These are phyloP conservation scores for Choloepus didactylus DNA, from an alignment of 2,797 vertebrate species.

Conservation along the genomic window DNA sequence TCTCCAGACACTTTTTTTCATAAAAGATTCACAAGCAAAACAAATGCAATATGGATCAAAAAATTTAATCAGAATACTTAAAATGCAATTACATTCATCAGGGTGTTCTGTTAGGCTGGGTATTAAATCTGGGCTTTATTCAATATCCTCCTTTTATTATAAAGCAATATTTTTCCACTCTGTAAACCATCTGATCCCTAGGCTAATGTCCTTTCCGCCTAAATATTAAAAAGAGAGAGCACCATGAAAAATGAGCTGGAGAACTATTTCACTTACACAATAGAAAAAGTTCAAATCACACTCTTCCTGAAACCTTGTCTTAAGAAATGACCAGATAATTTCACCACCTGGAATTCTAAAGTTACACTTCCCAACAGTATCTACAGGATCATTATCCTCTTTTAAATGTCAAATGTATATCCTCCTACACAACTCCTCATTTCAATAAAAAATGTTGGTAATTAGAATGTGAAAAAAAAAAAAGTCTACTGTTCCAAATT, in stretches of 20 bases:
- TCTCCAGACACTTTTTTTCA: conserved; percentile 91
- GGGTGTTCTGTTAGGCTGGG: conserved; percentile 89
- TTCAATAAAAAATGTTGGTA: neutral
- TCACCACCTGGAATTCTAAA: conserved; percentile 76
- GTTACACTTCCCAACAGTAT: conserved; percentile 82
- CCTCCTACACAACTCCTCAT: conserved; percentile 52
- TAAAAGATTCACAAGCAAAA: conserved; percentile 93
- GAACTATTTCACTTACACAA: conserved; percentile 77
- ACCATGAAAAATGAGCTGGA: conserved; percentile 81
- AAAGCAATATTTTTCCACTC: conserved; percentile 91
- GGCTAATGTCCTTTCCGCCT: conserved; percentile 87
- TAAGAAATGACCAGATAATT: conserved; percentile 79
- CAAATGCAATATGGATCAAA: conserved; percentile 94
- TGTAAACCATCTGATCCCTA: conserved; percentile 90
- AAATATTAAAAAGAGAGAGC: conserved; percentile 86
- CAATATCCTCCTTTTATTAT: conserved; percentile 91
- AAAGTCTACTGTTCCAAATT: conserved; percentile 52
- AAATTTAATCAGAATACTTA: conserved; percentile 96
- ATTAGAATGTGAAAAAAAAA: conserved; percentile 72
- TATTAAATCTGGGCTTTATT: conserved; percentile 92
- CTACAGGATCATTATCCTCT: conserved; percentile 70
- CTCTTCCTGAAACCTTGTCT: conserved; percentile 73
- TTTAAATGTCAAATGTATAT: conserved; percentile 80
- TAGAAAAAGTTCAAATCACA: conserved; percentile 73
- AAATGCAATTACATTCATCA: conserved; percentile 95